Percentiles rank a stretch among this genome's conserved stretches.
Evolutionary conservation across 2,888 invertebrate species (phyloP).

Genomic region (Imbricaverruca yamaguchii): DNA sequence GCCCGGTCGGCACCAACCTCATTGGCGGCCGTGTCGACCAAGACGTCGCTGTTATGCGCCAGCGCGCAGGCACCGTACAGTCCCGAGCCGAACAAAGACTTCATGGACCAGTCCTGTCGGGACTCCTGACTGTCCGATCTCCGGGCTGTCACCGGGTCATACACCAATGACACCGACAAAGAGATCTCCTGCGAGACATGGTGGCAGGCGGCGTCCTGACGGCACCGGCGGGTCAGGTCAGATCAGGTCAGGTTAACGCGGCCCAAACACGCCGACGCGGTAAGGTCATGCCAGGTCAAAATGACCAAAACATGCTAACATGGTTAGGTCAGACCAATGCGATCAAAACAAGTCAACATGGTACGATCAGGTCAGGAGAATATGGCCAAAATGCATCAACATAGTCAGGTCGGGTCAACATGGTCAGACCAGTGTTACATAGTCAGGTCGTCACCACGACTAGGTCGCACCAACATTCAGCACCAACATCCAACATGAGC

Average conservation of each 20-base stretch:
- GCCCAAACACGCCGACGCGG: constrained; percentile 15
- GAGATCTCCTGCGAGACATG: constrained; percentile 66
- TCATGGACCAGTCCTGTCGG: constrained; percentile 70
- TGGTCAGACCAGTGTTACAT: too few relatives aligned
- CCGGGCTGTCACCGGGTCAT: constrained; percentile 58
- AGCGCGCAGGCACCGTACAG: constrained; percentile 73
- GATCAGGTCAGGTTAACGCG: background rate
- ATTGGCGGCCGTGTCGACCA: constrained; percentile 61
- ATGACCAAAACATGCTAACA: too few relatives aligned
- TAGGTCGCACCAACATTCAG: too few relatives aligned
- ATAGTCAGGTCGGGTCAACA: too few relatives aligned
- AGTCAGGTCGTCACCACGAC: too few relatives aligned
- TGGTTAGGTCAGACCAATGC: too few relatives aligned
- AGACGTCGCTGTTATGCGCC: constrained; percentile 66
- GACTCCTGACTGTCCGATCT: constrained; percentile 45
- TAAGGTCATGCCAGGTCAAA: background rate
- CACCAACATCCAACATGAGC: too few relatives aligned
- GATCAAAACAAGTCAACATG: too few relatives aligned
- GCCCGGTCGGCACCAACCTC: constrained; percentile 29
- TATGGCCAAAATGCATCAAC: too few relatives aligned
- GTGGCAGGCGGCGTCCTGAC: constrained; percentile 50
- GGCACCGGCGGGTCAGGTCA: background rate
- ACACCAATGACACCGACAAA: constrained; percentile 78
- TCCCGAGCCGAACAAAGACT: constrained; percentile 78
- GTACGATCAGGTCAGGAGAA: too few relatives aligned